Conservation (phyloP, 2,113 vertebrate genomes). For the Alexandromys fortis region DNA sequence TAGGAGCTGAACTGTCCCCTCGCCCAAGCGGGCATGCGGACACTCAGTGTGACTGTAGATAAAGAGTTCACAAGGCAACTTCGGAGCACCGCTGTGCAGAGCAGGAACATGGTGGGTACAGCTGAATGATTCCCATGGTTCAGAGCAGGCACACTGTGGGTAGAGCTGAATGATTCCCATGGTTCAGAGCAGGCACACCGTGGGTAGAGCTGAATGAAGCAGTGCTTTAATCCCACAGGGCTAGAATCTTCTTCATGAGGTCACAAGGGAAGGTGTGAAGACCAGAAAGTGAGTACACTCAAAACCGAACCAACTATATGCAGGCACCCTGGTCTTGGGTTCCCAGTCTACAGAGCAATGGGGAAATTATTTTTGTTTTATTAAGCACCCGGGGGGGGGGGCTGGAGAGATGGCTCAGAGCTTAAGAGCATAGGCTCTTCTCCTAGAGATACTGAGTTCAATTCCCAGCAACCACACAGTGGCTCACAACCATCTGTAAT, state of each 20-base stretch:
- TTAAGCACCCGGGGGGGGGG: not conserved
- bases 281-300: not conserved
- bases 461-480: no score
- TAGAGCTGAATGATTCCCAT: no score
- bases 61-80: not conserved
- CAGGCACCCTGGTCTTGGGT: no score
- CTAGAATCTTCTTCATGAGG: not conserved
- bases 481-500: no score
- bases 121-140: no score
- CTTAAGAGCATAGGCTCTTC: no score
- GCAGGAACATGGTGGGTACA: no score
- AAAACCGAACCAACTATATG: not conserved
- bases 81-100: not conserved
- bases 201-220: no score
- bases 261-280: not conserved
- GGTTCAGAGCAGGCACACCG: no score
- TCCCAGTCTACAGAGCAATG: not conserved
- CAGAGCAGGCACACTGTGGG: no score
- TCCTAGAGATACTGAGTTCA: no score
- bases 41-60: not conserved
- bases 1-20: not conserved
- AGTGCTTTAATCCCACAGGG: not conserved
- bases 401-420: no score
- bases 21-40: not conserved
- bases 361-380: slow-evolving; percentile 19